Percentiles rank a stretch among this genome's conserved stretches.
Conservation (phyloP, 2,888 invertebrate genomes). For the Apotomis capreana region DNA sequence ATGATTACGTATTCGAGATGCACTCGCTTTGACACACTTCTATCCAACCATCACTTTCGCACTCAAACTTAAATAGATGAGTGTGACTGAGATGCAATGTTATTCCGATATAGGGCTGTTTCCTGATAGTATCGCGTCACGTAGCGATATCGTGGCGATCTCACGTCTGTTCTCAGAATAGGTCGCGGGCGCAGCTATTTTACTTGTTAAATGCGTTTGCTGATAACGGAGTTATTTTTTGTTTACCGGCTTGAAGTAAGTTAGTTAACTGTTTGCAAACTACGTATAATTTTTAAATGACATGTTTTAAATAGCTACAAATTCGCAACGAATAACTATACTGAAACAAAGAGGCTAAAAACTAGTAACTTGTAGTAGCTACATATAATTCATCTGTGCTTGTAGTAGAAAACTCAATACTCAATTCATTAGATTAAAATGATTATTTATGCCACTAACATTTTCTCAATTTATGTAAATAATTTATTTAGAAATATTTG, state of each 20-base stretch:
- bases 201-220: constrained; percentile 29
- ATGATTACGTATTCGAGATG: constrained; percentile 33
- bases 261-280: constrained; percentile 3
- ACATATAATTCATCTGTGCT: too few species aligned
- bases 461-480: too few species aligned
- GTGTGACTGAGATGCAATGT: background rate
- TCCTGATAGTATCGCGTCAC: constrained; percentile 32
- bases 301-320: too few species aligned
- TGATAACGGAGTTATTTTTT: constrained; percentile 33
- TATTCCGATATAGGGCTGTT: constrained; percentile 12
- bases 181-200: constrained; percentile 9
- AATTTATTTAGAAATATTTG: too few species aligned
- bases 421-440: too few species aligned
- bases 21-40: constrained; percentile 5
- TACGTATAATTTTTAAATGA: background rate
- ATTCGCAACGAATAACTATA: too few species aligned
- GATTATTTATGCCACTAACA: too few species aligned
- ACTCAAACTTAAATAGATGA: background rate
- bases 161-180: constrained; percentile 41
- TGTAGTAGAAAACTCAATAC: too few species aligned
- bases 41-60: background rate
- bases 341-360: too few species aligned
- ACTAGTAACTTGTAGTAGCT: too few species aligned
- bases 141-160: constrained; percentile 37
- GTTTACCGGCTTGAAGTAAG: constrained; percentile 14